phyloP scores from a whole-genome alignment of 2,113 vertebrate species.

The Pluvianellus socialis region DNA sequence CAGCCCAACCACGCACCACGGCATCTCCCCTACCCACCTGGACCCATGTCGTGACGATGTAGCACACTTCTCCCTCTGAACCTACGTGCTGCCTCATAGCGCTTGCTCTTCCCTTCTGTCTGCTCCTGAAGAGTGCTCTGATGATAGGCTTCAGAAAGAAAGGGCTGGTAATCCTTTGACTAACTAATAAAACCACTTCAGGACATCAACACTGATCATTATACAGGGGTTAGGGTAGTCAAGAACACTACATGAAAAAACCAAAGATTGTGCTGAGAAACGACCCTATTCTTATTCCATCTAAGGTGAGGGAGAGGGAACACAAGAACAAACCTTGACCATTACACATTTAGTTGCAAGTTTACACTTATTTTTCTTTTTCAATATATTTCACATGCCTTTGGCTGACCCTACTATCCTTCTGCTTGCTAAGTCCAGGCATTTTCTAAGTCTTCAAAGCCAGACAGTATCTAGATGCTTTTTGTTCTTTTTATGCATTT shows the following conservation, averaged over 20 bases:
- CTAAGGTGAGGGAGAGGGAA: not conserved
- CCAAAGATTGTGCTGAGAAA: not conserved
- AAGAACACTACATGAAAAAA: not conserved
- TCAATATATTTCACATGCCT: not conserved
- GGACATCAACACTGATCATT: not conserved
- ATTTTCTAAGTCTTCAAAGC: not conserved
- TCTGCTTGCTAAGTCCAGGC: not conserved
- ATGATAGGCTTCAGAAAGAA: not conserved
- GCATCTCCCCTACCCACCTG: no score
- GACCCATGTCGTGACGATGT: fast-evolving
- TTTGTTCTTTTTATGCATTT: not conserved
- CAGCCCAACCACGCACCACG: fast-evolving
- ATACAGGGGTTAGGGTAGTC: not conserved
- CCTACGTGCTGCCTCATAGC: not conserved
- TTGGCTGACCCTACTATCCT: not conserved
- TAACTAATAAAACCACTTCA: not conserved
- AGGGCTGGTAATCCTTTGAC: not conserved
- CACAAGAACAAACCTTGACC: not conserved
- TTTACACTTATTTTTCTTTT: not conserved
- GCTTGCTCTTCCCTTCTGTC: not conserved
- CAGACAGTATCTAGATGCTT: not conserved
- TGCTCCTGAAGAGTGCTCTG: not conserved
- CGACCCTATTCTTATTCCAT: not conserved
- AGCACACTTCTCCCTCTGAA: not conserved
- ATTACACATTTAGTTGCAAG: not conserved